These are phyloP conservation scores for Clarias macrocephalus DNA, from an alignment of 2,113 vertebrate genomes.

Conservation along the genomic window DNA sequence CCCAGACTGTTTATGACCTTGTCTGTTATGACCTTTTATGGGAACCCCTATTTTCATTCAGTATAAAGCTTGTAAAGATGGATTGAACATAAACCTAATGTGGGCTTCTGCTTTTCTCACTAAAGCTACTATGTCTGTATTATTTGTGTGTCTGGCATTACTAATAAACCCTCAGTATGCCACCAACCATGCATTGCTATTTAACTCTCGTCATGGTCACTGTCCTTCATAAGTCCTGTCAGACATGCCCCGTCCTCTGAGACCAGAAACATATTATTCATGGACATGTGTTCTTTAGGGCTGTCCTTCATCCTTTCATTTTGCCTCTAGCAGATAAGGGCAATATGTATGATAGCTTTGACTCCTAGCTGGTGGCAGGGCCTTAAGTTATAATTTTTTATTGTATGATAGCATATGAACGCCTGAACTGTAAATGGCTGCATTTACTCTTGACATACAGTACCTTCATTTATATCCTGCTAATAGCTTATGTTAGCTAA, in stretches of 20 bases:
- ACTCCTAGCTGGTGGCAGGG: neutral
- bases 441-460: neutral
- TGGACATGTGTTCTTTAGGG: constrained; percentile 12
- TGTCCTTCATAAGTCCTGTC: constrained; percentile 19
- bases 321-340: constrained; percentile 30
- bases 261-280: constrained; percentile 32
- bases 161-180: neutral
- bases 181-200: constrained; percentile 27
- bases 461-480: neutral
- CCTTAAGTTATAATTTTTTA: constrained; percentile 12
- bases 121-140: neutral
- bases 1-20: neutral
- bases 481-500: neutral
- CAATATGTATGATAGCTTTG: constrained; percentile 9
- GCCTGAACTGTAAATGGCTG: constrained; percentile 2
- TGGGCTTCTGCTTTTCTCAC: neutral
- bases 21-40: neutral
- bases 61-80: neutral
- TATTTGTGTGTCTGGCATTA: constrained; percentile 9
- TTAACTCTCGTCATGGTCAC: constrained; percentile 36
- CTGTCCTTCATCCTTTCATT: neutral
- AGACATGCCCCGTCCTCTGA: constrained; percentile 22
- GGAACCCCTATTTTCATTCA: neutral
- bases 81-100: constrained; percentile 6
- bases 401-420: constrained; percentile 12